A percentile compares a stretch with the other conserved stretches of the same genome.
phyloP scores from a whole-genome alignment of 2,113 vertebrate genomes.

The Paralichthys olivaceus region DNA sequence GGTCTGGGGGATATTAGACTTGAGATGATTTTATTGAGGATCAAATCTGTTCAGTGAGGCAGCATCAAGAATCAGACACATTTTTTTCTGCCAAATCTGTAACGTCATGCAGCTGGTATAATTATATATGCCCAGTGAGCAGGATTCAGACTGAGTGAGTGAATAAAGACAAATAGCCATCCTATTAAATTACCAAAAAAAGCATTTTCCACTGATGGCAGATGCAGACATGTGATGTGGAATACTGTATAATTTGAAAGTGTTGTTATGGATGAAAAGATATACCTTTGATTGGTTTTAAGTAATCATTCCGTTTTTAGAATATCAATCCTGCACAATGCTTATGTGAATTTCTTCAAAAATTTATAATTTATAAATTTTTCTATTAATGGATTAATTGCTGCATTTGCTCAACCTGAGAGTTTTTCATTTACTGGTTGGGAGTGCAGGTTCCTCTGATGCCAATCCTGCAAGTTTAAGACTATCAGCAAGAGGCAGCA shows the following conservation, averaged over 20 bases:
- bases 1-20: not conserved
- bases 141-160: not conserved
- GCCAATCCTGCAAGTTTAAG: too few relatives aligned
- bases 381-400: too few relatives aligned
- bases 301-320: too few relatives aligned
- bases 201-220: not conserved
- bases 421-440: too few relatives aligned
- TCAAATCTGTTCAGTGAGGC: not conserved
- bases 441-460: too few relatives aligned
- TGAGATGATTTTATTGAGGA: not conserved
- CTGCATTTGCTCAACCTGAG: too few relatives aligned
- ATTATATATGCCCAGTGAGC: not conserved
- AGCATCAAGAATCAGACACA: not conserved
- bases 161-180: not conserved
- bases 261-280: too few relatives aligned
- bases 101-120: slow-evolving; percentile 7
- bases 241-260: not conserved
- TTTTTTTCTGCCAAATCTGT: slow-evolving; percentile 5
- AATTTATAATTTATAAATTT: too few relatives aligned
- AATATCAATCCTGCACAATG: too few relatives aligned
- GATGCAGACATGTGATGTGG: not conserved
- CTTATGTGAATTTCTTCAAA: too few relatives aligned
- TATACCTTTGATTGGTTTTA: too few relatives aligned
- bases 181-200: not conserved
- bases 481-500: too few relatives aligned